Base-by-base conservation (phyloP, 2,888 invertebrate species). In the Syritta pipiens region DNA sequence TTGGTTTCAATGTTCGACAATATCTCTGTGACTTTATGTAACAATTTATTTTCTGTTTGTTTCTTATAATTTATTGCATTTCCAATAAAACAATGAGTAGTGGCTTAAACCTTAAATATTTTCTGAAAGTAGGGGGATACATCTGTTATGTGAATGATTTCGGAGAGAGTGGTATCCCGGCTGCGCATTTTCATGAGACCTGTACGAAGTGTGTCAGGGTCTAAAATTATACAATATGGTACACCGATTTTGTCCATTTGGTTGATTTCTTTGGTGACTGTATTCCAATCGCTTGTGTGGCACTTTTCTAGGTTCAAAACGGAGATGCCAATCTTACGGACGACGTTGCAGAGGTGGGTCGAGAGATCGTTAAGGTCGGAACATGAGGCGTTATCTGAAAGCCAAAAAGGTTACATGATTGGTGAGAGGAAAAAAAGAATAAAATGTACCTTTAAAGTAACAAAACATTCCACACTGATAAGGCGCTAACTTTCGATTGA, bases 1-100 rank as follows among this genome's bases (percentile, higher is more conserved):
- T 95, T 17, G 93, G 93, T 3, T 94, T 95, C 84, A 93, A 93
- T 87, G 91, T 95, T 53, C 91, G 91, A 65, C 94, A 94, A 85
- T 95, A 95, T 89, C 90, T 95, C 76, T 93, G 92, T 85, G 94
- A 95, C 89, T 93, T 93, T 83, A 90, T 90, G 86, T 91, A 88
- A 83, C 57, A 30, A n/a, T 20, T n/a, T 55, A 14, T 2, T 37
- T 37, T 49, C n/a, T 14, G 20, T 32, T 60, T 40, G n/a, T 35
- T 44, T 46, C 35, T 53, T 59, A 20, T 75, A 75, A 69, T 81
- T 81, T 46, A 82, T 63, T 68, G 37, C 10, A 30, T 75, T 48
- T 32, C 32, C 35, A 40, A 63, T 60, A 40, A 44, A 57, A 65
- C 35, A 48, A 67, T 71, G 46, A 74, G 9, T 74, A 69, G 46